These are phyloP conservation scores for Euwallacea similis DNA, from an alignment of 1,140 invertebrate species.

Conservation along the genomic window DNA sequence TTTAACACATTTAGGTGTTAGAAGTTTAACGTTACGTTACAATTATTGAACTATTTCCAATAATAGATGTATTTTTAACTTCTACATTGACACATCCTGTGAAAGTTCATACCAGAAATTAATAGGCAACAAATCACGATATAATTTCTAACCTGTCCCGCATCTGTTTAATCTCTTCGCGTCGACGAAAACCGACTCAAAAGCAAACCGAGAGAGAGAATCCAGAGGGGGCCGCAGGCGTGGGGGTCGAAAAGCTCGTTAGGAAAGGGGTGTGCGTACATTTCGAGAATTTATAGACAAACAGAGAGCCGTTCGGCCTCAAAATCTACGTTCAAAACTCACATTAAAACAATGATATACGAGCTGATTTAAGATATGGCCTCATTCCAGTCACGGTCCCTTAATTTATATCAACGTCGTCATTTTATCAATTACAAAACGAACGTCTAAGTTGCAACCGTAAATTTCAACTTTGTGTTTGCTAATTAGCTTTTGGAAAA, in stretches of 20 bases:
- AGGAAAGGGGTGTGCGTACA: conserved; percentile 45
- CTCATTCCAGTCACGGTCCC: conserved; percentile 53
- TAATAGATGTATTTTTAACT: too few species aligned
- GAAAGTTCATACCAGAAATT: neutral
- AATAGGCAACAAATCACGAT: conserved; percentile 25
- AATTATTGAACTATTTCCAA: too few species aligned
- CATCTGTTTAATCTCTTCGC: conserved; percentile 33
- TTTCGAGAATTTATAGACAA: conserved; percentile 51
- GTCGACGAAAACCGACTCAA: conserved; percentile 37
- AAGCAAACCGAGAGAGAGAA: conserved; percentile 33
- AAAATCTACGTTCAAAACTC: conserved; percentile 51
- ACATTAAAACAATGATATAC: conserved; percentile 55
- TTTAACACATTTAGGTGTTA: too few species aligned
- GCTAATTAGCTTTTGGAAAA: conserved; percentile 42
- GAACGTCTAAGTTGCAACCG: conserved; percentile 47
- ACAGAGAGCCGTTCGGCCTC: conserved; percentile 49
- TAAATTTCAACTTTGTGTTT: conserved; percentile 50
- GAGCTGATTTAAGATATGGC: conserved; percentile 53
- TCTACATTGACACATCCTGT: too few species aligned
- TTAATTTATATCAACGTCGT: conserved; percentile 55
- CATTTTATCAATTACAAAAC: conserved; percentile 54
- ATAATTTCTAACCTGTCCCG: conserved; percentile 34
- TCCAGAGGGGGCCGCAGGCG: conserved; percentile 3
- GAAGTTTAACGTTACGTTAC: too few species aligned
- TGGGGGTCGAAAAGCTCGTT: conserved; percentile 39